Evolutionary conservation across 2,113 vertebrate genomes (phyloP).

Genomic region (Cyanoramphus novaezelandiae): DNA sequence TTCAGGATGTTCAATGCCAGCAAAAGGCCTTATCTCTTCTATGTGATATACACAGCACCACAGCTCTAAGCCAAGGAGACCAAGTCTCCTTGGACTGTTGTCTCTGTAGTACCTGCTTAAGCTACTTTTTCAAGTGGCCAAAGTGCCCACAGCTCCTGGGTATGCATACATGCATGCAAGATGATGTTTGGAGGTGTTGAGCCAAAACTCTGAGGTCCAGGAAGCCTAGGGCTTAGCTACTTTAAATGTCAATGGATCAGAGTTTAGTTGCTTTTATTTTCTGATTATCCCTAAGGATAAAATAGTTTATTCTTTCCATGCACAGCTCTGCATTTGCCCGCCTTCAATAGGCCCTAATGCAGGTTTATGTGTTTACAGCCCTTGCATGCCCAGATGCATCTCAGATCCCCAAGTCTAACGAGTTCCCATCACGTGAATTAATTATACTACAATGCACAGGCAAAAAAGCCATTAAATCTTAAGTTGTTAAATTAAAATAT

Average conservation of each 20-base stretch:
- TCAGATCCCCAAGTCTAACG: not conserved
- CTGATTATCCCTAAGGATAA: not conserved
- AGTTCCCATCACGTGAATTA: constrained; percentile 11
- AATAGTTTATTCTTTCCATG: not conserved
- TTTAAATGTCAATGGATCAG: not conserved
- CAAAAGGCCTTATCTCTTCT: not conserved
- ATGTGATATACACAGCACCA: not conserved
- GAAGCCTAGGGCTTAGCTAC: not conserved
- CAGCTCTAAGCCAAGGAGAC: not conserved
- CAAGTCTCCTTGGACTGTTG: not conserved
- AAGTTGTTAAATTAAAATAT: constrained; percentile 55
- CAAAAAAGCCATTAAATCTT: constrained; percentile 35
- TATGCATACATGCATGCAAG: not conserved
- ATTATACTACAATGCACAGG: constrained; percentile 33
- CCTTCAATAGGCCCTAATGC: not conserved
- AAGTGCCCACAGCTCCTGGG: not conserved
- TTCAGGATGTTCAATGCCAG: not conserved
- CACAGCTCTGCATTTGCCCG: not conserved
- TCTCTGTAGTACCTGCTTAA: not conserved
- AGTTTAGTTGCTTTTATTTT: not conserved
- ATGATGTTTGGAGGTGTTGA: not conserved
- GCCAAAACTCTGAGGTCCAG: not conserved
- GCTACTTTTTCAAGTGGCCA: not conserved
- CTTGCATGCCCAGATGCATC: not conserved
- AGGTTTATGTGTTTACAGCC: not conserved